phyloP scores from a whole-genome alignment of 2,797 vertebrate species.

The Craterocephalus amniculus region DNA sequence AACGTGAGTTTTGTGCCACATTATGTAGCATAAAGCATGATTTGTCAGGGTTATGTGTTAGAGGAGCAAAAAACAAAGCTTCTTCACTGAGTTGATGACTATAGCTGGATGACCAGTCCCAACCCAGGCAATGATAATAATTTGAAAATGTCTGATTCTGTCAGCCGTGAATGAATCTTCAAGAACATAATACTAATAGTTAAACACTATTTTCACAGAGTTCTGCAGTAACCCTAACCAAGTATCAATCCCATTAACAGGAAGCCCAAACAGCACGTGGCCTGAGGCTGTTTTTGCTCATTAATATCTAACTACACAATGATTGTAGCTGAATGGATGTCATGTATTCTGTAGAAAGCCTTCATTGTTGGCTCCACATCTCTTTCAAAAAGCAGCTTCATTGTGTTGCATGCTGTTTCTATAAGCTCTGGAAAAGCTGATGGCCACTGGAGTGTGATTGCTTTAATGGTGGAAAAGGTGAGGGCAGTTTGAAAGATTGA shows the following conservation, averaged over 20 bases:
- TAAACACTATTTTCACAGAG: no score
- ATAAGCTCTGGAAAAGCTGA: constrained; percentile 50
- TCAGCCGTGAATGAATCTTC: no score
- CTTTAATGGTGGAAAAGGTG: constrained; percentile 71
- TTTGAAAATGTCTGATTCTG: no score
- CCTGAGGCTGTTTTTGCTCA: background rate
- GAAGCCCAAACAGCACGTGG: background rate
- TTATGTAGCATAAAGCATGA: background rate
- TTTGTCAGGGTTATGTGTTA: background rate
- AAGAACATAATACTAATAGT: no score
- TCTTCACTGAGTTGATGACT: background rate
- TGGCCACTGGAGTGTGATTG: constrained; percentile 71
- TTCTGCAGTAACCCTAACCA: background rate
- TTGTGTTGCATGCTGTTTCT: constrained; percentile 44
- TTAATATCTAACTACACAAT: background rate
- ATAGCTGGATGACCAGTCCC: background rate
- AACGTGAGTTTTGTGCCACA: background rate
- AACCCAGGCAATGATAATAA: no score
- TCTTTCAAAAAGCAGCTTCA: constrained; percentile 43
- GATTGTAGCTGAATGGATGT: constrained; percentile 5
- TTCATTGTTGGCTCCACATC: constrained; percentile 21
- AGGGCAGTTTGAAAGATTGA: constrained; percentile 76
- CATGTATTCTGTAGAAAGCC: constrained; percentile 13
- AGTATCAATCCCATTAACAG: background rate
- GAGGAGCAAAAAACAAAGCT: background rate